Evolutionary conservation across 2,797 vertebrate species (phyloP), one percentile per base, ranked within the genome.

Genomic region (Poecilia velifera): DNA sequence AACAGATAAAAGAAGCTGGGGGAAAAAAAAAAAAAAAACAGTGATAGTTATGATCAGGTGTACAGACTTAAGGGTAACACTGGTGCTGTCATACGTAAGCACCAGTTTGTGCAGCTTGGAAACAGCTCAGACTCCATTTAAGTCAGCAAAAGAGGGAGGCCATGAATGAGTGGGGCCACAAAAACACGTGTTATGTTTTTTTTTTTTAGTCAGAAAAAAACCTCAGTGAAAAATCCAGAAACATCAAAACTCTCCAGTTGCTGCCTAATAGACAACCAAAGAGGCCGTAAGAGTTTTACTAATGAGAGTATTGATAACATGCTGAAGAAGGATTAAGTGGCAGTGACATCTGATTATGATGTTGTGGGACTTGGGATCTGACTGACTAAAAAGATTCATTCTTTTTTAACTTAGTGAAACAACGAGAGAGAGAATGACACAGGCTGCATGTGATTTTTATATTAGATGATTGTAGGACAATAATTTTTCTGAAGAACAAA

Each of bases 301-400:
- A 95, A 95, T 94, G 89, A 94, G 84, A 79, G 79, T 92, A 93
- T 90, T 94, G 91, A 93, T 78, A 91, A 93, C 89, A 90, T 93
- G 89, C 88, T 92, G 90, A 93, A 94, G 88, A 92, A 89, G 88
- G 88, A 94, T 92, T 92, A 92, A 92, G 89, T 85, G 90, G 77
- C 82, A 82, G 81, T 94, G 92, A 95, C 94, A 96, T 95, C 93
- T 95, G 88, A 95, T 94, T 95, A 91, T 94, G 92, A 91, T 86
- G 92, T 94, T 92, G 88, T 89, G 86, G 80, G 85, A 55, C 76
- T 64, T 64, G 31, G 59, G 36, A 20, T 36, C 59, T 7, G 59
- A 64, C 6, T 59, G 55, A 59, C 55, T 59, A 14, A 64, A 64
- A 36, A 18, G 14, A 36, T 64, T 79, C 43, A 83, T 13, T 16